Conservation (phyloP, 2,113 vertebrate genomes). For the Stercorarius parasiticus region DNA sequence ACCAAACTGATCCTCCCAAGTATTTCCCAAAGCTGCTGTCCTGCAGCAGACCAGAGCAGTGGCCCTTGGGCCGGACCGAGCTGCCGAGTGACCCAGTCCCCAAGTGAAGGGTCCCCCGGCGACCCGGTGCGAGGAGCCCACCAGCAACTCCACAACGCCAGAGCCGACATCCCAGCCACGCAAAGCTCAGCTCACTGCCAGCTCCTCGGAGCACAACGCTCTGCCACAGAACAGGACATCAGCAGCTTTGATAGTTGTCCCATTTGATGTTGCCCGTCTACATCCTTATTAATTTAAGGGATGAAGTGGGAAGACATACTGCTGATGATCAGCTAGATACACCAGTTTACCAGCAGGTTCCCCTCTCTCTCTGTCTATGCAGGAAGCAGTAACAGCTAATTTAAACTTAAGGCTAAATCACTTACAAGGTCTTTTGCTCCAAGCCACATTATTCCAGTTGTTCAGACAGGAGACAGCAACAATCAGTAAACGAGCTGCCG, state of each 20-base stretch:
- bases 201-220: accelerated
- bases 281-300: no score
- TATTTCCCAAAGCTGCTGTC: accelerated
- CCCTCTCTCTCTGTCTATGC: background rate
- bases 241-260: accelerated
- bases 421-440: background rate
- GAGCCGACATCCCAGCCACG: accelerated
- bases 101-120: accelerated
- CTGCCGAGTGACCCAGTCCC: background rate
- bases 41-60: background rate
- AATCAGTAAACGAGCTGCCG: background rate
- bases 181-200: accelerated
- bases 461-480: background rate
- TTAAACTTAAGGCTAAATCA: background rate
- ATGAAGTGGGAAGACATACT: background rate
- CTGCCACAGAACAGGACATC: accelerated
- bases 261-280: accelerated
- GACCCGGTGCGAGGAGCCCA: no score
- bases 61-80: background rate
- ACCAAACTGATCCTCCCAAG: background rate
- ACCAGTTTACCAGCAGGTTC: background rate
- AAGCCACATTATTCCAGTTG: accelerated
- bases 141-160: accelerated
- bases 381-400: background rate
- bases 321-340: background rate